Base-by-base conservation (phyloP, 2,113 vertebrate genomes). In the Marmota flaviventris region DNA sequence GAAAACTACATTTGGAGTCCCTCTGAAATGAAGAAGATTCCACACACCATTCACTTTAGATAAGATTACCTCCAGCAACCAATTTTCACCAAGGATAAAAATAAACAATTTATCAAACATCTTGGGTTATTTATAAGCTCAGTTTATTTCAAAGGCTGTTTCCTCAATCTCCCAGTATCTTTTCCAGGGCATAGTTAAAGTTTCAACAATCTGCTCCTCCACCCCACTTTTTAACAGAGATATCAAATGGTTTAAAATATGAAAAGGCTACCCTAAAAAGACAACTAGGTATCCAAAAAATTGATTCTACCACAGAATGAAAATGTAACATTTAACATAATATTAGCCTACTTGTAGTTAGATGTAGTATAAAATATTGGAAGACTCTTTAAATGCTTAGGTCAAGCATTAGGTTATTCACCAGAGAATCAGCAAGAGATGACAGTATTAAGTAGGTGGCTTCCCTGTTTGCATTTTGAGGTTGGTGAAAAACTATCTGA, bases 71-170 rank as follows among this genome's bases (percentile, higher is more conserved):
- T 45, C 76, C 53, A 93, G 77, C 17, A 87, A 90, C 20, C 20
- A 58, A n/a, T 63, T 78, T 20, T 97, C 72, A 91, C 20, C 17
- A 39, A 87, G 69, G 37, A 92, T 51, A 89, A 94, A 96, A 67
- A 91, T 5, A 75, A 93, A 85, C 7, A 3, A 73, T 82, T 95
- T 93, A 82, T 70, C 92, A 86, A 75, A 85, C 12, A 58, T 56
- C 58, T 81, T 86, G n/a, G 51, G n/a, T 84, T 90, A 86, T 45
- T 84, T 90, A 86, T 45, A 78, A 93, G 20, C 29, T 88, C 67
- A 65, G 56, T 95, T 92, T 97, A 85, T 82, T 90, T 76, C 77
- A 97, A 94, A 95, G 85, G 24, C 13, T 88, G 45, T 91, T 85
- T 96, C 92, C 85, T 91, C 37, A 95, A 92, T 22, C 65, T 11